Evolutionary conservation across 2,888 invertebrate genomes (phyloP), one percentile per base, ranked within the genome.

Genomic region (Drosophila planitibia): DNA sequence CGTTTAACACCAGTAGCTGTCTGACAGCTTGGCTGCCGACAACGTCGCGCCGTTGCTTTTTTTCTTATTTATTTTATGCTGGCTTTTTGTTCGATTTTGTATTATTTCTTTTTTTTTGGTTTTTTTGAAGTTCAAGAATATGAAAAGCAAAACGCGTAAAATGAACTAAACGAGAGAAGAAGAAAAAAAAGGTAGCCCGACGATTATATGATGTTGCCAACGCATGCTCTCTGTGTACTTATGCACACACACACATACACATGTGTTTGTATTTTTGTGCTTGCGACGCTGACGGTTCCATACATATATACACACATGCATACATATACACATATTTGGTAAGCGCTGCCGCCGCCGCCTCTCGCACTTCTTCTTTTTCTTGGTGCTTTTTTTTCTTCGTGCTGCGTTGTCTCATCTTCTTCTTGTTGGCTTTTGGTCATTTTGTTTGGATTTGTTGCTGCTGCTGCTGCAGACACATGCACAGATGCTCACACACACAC

Each of bases 1-100:
- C 91, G 86, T 78, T 87, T 82, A 87, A 87, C 91, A 87, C 86
- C 86, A 91, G 86, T 87, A 87, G 86, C 86, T 91, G 86, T 85
- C 90, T 87, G 91, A 91, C 85, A 77, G 90, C 91, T 91, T 91
- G 88, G 80, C 89, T 85, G 83, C 74, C 83, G 87, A 81, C 86
- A 71, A 53, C 74, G 79, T 52, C 58, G 67, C 65, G 72, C 53
- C 68, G 74, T 41, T 60, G 69, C 73, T 25, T 41, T 71, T 74
- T 55, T 65, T 57, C 60, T 62, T 74, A 76, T 79, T 72, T 81
- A 73, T 81, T 75, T 91, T 89, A 89, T 91, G 90, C 72, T 89
- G 88, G 70, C 51, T 74, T 89, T 88, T 89, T 85, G 74, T 75
- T 83, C 67, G 68, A 81, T 76, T 66, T 76, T 66, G 74, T 70